Evolutionary conservation across 1,140 invertebrate genomes (phyloP).

Genomic region (Aphis craccivora): DNA sequence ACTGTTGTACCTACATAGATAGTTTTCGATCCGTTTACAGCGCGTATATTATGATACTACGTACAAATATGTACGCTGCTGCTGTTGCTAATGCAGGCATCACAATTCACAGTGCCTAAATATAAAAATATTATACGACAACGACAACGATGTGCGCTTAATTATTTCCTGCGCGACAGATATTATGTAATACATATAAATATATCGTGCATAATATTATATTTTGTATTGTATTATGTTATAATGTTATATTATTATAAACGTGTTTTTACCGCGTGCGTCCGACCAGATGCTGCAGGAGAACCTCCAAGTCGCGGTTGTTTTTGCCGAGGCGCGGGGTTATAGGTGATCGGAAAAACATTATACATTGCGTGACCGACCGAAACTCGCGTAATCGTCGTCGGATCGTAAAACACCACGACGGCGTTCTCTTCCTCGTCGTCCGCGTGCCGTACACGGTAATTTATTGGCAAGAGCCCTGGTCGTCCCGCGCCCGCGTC

Average conservation of each 20-base stretch:
- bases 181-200: not conserved
- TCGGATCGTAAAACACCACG: conserved; percentile 20
- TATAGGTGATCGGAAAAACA: conserved; percentile 28
- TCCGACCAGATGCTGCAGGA: not conserved
- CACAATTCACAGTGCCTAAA: not conserved
- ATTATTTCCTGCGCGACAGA: not conserved
- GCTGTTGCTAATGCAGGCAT: too few relatives aligned
- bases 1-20: not conserved
- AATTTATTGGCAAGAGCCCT: conserved; percentile 42
- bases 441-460: not conserved
- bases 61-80: not conserved
- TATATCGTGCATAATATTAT: not conserved
- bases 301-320: not conserved
- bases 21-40: not conserved
- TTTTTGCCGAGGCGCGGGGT: not conserved
- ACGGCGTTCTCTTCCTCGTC: not conserved
- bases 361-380: conserved; percentile 27
- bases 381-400: conserved; percentile 28
- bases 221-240: not conserved
- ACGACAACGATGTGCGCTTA: not conserved
- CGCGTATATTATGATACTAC: not conserved
- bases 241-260: not conserved
- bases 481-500: conserved; percentile 12
- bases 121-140: not conserved
- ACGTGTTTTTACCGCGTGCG: not conserved